A percentile compares a stretch with the other conserved stretches of the same genome.
Evolutionary conservation across 2,888 invertebrate genomes (phyloP).

Genomic region (Antheraea assamensis): DNA sequence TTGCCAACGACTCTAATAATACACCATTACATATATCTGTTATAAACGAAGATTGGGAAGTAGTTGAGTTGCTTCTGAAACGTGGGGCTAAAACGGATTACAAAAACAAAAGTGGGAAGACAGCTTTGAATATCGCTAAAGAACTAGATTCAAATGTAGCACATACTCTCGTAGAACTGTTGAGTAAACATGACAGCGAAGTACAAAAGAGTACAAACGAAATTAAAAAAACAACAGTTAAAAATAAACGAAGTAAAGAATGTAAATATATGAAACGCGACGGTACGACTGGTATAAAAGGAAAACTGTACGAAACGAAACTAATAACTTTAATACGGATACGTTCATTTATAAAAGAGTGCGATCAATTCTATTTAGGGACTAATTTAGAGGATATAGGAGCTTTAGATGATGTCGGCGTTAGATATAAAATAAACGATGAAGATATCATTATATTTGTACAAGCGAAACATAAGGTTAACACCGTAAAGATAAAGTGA

Average conservation of each 20-base stretch:
- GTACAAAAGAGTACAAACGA: background rate
- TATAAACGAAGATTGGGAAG: constrained; percentile 7
- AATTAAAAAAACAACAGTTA: background rate
- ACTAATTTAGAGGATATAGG: constrained; percentile 21
- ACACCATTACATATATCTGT: constrained; percentile 17
- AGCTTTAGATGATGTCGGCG: constrained; percentile 23
- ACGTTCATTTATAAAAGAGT: background rate
- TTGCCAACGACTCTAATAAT: constrained; percentile 13
- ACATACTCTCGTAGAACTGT: too few relatives aligned
- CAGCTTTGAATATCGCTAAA: too few relatives aligned
- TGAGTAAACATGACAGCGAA: too few relatives aligned
- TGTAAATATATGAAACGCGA: constrained; percentile 10
- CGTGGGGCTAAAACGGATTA: background rate
- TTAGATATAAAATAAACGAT: constrained; percentile 14
- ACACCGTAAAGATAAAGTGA: constrained; percentile 10
- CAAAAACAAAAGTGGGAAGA: too few relatives aligned
- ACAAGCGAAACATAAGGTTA: constrained; percentile 17
- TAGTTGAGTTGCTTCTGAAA: constrained; percentile 3
- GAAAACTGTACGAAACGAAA: constrained; percentile 25
- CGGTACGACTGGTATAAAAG: constrained; percentile 15
- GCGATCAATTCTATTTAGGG: constrained; percentile 21
- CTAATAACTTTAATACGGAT: constrained; percentile 16
- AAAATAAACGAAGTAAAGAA: background rate
- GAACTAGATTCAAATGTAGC: too few relatives aligned
- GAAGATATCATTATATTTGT: constrained; percentile 15